A percentile compares a stretch with the other conserved stretches of the same genome.
phyloP scores from a whole-genome alignment of 30 jellyfish, hydroid and myxozoan genomes.

The Aurelia aurita region DNA sequence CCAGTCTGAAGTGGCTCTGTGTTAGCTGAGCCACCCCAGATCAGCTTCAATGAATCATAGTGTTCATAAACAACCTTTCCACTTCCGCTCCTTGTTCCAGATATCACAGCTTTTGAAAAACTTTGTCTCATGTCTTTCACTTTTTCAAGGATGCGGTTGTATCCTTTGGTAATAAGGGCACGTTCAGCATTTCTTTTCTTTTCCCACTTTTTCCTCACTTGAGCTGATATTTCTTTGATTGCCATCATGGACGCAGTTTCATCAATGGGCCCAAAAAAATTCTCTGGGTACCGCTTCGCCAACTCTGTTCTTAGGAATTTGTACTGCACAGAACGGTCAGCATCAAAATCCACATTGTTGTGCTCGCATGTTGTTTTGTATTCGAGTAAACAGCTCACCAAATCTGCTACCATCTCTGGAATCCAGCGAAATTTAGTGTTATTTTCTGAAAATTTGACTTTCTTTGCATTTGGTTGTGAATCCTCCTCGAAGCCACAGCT shows the following conservation, averaged over 20 bases:
- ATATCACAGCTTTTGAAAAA: conserved; percentile 59
- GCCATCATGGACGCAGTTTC: conserved; percentile 23
- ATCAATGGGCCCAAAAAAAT: background rate
- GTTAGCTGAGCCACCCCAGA: conserved; percentile 71
- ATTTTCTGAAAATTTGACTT: background rate
- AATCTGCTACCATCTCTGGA: conserved; percentile 17
- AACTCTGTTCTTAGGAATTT: conserved; percentile 11
- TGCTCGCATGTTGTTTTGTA: conserved; percentile 7
- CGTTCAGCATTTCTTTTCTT: conserved; percentile 21
- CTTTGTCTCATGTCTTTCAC: conserved; percentile 63
- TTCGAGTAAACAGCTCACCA: conserved; percentile 11
- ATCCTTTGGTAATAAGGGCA: conserved; percentile 16
- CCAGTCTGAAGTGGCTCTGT: conserved; percentile 50
- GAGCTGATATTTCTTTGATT: conserved; percentile 14
- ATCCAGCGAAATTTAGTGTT: conserved; percentile 13
- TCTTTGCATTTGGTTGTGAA: background rate
- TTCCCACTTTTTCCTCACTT: background rate
- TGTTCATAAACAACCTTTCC: conserved; percentile 52
- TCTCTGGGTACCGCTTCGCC: conserved; percentile 31
- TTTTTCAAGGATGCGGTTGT: conserved; percentile 61
- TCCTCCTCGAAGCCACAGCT: conserved; percentile 5
- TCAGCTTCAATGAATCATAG: conserved; percentile 34
- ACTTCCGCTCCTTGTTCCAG: conserved; percentile 73
- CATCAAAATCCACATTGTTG: conserved; percentile 33
- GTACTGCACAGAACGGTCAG: conserved; percentile 16